These are phyloP conservation scores for Pterophyllum scalare DNA, from an alignment of 2,113 vertebrate genomes.

Conservation along the genomic window DNA sequence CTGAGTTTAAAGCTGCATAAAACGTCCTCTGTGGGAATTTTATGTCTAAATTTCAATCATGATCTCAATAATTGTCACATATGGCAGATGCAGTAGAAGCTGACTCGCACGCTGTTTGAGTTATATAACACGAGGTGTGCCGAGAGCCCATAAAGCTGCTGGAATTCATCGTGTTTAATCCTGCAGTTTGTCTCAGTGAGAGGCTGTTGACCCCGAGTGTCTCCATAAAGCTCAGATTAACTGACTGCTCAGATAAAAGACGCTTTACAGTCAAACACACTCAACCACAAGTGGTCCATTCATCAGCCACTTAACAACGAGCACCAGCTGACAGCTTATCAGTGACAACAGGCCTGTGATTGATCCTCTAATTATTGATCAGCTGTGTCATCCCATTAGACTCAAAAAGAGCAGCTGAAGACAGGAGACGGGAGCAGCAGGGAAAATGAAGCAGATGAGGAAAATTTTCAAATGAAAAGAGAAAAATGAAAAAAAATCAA, in stretches of 20 bases:
- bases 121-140: neutral
- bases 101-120: too few relatives aligned
- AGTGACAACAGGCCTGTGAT: neutral
- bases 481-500: neutral
- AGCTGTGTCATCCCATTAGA: neutral
- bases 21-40: neutral
- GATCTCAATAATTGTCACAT: too few relatives aligned
- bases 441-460: neutral
- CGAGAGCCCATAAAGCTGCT: too few relatives aligned
- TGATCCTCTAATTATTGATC: constrained; percentile 16
- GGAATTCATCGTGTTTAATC: neutral
- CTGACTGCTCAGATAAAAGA: neutral
- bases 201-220: neutral
- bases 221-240: neutral
- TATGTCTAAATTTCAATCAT: neutral
- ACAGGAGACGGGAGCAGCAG: neutral
- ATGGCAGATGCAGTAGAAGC: too few relatives aligned
- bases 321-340: neutral
- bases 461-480: neutral
- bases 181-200: neutral
- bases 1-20: neutral
- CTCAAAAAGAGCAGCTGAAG: neutral
- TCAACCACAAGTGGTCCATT: neutral
- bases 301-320: neutral
- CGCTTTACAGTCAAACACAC: neutral